A percentile compares a stretch with the other conserved stretches of the same genome.
phyloP scores from a whole-genome alignment of 2,888 invertebrate species.

The Erebia palarica region DNA sequence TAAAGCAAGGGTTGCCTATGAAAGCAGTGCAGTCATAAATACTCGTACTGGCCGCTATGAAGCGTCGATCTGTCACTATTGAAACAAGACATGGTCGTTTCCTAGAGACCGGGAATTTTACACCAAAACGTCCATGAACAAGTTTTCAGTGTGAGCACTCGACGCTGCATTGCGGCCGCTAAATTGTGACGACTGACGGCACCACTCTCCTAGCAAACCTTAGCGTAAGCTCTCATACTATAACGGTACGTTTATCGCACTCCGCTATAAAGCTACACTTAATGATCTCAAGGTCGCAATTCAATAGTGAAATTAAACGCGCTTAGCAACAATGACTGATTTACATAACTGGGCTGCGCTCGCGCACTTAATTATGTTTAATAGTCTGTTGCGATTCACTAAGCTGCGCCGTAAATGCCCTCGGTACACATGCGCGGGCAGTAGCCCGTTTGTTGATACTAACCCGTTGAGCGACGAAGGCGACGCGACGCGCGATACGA shows the following conservation, averaged over 20 bases:
- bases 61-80: too few species aligned
- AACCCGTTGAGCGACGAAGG: not conserved
- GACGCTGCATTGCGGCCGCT: not conserved
- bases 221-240: conserved; percentile 3
- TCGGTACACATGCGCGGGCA: conserved; percentile 1
- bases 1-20: too few species aligned
- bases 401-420: conserved; percentile 33
- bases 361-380: conserved; percentile 64
- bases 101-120: too few species aligned
- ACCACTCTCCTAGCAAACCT: not conserved
- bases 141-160: too few species aligned
- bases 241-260: conserved; percentile 39
- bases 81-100: too few species aligned
- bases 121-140: too few species aligned
- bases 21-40: too few species aligned
- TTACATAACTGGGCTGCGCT: conserved; percentile 63
- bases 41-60: too few species aligned
- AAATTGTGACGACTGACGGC: too few species aligned
- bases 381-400: conserved; percentile 48
- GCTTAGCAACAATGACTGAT: conserved; percentile 69
- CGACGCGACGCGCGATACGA: not conserved
- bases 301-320: conserved; percentile 47
- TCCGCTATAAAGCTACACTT: conserved; percentile 41
- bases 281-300: conserved; percentile 43
- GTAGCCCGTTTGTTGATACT: not conserved